phyloP scores from a whole-genome alignment of 2,797 vertebrate genomes.

The Coregonus ussuriensis region DNA sequence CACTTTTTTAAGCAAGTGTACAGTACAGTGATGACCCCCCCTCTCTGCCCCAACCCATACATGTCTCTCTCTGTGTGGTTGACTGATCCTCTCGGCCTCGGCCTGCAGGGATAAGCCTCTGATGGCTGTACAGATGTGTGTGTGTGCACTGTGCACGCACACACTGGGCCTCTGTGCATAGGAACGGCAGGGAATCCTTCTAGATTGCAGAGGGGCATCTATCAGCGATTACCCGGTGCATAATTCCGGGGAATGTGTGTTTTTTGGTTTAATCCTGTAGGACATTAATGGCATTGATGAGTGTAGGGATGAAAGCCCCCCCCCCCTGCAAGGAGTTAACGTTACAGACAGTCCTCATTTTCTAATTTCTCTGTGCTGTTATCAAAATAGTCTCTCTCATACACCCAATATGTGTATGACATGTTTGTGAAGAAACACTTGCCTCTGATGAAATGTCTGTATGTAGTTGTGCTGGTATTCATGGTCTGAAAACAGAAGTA shows the following conservation, averaged over 20 bases:
- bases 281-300: conserved; percentile 61
- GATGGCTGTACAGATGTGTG: conserved; percentile 54
- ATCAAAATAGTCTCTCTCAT: too few species aligned
- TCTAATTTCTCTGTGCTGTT: background rate
- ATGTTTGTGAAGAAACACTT: background rate
- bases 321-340: too few species aligned
- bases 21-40: background rate
- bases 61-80: conserved; percentile 9
- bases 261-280: conserved; percentile 65
- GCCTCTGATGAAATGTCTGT: background rate
- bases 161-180: background rate
- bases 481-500: background rate
- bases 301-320: conserved; percentile 40
- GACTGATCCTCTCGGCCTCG: conserved; percentile 7
- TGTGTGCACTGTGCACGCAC: background rate
- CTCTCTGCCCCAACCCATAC: conserved; percentile 1
- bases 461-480: background rate
- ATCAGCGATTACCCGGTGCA: conserved; percentile 59
- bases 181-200: conserved; percentile 49
- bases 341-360: background rate
- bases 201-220: conserved; percentile 38
- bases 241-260: conserved; percentile 29
- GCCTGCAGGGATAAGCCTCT: conserved; percentile 44
- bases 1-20: background rate
- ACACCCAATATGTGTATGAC: background rate